These are phyloP conservation scores for Malachius bipustulatus DNA, from an alignment of 2,888 invertebrate species.

Conservation along the genomic window DNA sequence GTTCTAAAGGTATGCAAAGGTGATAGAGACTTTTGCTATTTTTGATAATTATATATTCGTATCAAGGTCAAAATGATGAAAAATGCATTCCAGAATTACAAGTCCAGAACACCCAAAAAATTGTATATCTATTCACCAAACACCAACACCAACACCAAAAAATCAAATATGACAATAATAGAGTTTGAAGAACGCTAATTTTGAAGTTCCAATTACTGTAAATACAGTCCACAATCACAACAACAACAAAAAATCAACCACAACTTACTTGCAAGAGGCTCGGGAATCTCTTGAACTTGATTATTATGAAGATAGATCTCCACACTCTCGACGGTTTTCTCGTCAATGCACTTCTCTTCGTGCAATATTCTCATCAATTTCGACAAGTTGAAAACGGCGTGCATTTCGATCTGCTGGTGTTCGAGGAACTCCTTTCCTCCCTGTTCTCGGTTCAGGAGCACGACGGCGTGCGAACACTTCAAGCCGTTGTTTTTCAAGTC, in stretches of 20 bases:
- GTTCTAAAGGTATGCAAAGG: too few relatives aligned
- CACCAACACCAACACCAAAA: too few relatives aligned
- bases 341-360: slow-evolving; percentile 50
- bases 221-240: too few relatives aligned
- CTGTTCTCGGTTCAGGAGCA: slow-evolving; percentile 85
- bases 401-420: slow-evolving; percentile 55
- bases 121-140: too few relatives aligned
- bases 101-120: too few relatives aligned
- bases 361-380: slow-evolving; percentile 49
- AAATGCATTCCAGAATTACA: too few relatives aligned
- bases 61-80: too few relatives aligned
- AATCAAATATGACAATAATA: too few relatives aligned
- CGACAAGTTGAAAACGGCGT: slow-evolving; percentile 56
- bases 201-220: too few relatives aligned
- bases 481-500: slow-evolving; percentile 55
- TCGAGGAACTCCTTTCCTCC: slow-evolving; percentile 68
- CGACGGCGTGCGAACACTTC: slow-evolving; percentile 56
- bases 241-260: background rate
- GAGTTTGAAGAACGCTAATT: too few relatives aligned
- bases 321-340: slow-evolving; percentile 44
- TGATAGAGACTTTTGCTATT: too few relatives aligned
- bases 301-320: slow-evolving; percentile 45
- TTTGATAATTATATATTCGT: too few relatives aligned
- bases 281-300: slow-evolving; percentile 34
- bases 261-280: background rate